A percentile compares a stretch with the other conserved stretches of the same genome.
Evolutionary conservation across 2,888 invertebrate species (phyloP).

Genomic region (Muschampia plurimacula): DNA sequence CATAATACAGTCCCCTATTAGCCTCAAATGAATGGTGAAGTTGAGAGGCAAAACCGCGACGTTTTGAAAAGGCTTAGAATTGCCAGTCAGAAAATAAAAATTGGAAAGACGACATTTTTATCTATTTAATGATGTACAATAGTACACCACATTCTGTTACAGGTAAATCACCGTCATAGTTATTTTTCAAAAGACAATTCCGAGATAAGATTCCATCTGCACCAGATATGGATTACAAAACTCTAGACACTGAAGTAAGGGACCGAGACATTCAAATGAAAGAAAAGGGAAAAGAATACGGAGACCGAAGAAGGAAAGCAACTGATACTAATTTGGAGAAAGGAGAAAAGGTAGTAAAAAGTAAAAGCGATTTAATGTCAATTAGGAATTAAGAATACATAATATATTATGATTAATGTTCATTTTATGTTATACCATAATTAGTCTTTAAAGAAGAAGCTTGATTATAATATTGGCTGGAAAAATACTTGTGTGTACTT

Average conservation of each 20-base stretch:
- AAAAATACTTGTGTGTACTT: no score
- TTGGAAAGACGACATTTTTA: conserved; percentile 23
- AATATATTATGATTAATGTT: no score
- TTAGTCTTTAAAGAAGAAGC: no score
- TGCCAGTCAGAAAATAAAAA: conserved; percentile 24
- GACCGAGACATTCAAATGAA: conserved; percentile 42
- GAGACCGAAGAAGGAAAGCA: conserved; percentile 15
- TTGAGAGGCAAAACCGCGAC: conserved; percentile 42
- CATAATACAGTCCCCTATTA: conserved; percentile 46
- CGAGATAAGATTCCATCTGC: conserved; percentile 49
- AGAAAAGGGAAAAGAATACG: conserved; percentile 41
- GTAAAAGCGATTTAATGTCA: no score
- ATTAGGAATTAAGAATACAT: no score
- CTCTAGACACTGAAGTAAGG: conserved; percentile 37
- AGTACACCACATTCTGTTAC: conserved; percentile 54
- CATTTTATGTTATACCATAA: no score
- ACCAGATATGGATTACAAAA: conserved; percentile 23
- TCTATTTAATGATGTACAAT: conserved; percentile 51
- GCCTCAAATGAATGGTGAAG: conserved; percentile 44
- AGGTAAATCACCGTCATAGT: conserved; percentile 48
- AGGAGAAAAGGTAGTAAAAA: conserved; percentile 2
- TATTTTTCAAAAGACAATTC: conserved; percentile 42
- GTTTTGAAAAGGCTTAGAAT: conserved; percentile 43
- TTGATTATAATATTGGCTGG: no score
- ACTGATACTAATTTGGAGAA: background rate